Evolutionary conservation across 92 coral and sea anemone genomes (phyloP), one percentile per base, ranked within the genome.

Genomic region (Metridium senile): DNA sequence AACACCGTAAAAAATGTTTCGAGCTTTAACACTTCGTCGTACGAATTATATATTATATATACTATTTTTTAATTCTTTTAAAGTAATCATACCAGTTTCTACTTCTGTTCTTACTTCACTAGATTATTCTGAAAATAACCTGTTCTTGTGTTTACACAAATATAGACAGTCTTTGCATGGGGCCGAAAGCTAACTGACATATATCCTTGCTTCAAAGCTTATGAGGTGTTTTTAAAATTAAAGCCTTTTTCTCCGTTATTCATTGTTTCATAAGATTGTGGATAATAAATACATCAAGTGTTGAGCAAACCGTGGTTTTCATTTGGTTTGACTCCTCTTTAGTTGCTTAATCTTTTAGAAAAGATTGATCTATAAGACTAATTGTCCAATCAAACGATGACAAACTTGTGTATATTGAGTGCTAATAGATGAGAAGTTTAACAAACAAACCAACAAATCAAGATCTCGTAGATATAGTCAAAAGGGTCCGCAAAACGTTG

Each of bases 331-430:
- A 54, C 23, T 54, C n/a, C 13, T 6, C 23, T 54, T 2, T 54
- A 54, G 13, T 54, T 6, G 61, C 13, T 3, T 10, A 2, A 9
- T 54, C 17, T 9, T 16, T 16, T 2, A 9, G 3, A 4, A 2
- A 54, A 21, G 61, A 16, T 54, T 16, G 61, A 54, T 54, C 23
- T 21, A 54, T 39, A 54, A 19, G 25, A 9, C 1, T 19, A 59
- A 26, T 26, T 19, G 28, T 22, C 26, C 65, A 7, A 59, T 25
- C 26, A 21, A 1, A 59, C 59, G 21, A 11, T 23, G 8, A 19
- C n/a, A 8, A 53, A 22, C 65, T 22, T 22, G 65, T 59, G 65
- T 59, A 59, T 10, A 59, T 59, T 59, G 65, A 59, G 29, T 59
- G 28, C 22, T 8, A 20, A 23, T 17, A 4, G 28, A 1, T 59